Conservation (phyloP, 2,797 vertebrate genomes). For the Astyanax mexicanus region DNA sequence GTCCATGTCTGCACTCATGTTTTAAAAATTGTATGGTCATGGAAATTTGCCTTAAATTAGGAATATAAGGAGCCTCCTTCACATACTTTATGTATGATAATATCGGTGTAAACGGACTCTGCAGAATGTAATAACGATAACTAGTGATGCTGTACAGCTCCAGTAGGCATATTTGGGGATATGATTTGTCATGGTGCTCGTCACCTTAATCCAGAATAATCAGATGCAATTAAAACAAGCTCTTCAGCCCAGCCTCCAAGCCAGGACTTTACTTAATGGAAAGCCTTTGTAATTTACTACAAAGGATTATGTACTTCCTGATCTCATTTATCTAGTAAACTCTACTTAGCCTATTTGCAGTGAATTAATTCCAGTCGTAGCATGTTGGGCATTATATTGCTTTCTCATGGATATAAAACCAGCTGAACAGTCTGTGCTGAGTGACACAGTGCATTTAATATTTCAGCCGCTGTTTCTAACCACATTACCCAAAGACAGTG, state of each 20-base stretch:
- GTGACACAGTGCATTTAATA: too few species aligned
- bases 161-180: not conserved
- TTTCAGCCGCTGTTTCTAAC: not conserved
- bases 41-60: too few species aligned
- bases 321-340: conserved; percentile 6
- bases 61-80: not conserved
- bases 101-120: not conserved
- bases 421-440: not conserved
- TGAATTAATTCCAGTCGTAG: not conserved
- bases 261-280: not conserved
- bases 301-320: not conserved
- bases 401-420: not conserved
- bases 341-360: not conserved
- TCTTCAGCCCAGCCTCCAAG: not conserved
- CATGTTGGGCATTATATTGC: not conserved
- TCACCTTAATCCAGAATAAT: not conserved
- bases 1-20: too few species aligned
- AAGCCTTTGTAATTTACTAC: not conserved
- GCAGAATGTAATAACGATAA: not conserved
- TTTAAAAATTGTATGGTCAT: too few species aligned
- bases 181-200: not conserved
- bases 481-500: not conserved
- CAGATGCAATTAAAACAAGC: not conserved
- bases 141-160: not conserved
- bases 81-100: not conserved